Evolutionary conservation across 2,888 invertebrate species (phyloP).

Genomic region (Plebejus argus): DNA sequence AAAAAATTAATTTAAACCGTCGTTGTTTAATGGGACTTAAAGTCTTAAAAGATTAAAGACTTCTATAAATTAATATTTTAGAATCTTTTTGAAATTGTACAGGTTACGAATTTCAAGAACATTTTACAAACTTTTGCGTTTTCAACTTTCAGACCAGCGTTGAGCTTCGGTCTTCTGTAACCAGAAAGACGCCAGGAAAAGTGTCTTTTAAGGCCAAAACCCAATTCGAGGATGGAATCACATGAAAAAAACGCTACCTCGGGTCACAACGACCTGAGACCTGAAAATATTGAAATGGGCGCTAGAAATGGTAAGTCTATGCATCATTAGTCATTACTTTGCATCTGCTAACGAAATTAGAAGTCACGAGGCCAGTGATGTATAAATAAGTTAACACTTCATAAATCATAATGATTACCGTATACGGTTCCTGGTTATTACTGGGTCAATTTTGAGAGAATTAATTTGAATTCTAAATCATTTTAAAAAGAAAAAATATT

Average conservation of each 20-base stretch:
- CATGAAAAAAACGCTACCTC: constrained; percentile 60
- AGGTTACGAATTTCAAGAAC: neutral
- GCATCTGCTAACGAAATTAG: neutral
- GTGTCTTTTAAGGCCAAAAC: constrained; percentile 69
- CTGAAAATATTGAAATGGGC: constrained; percentile 51
- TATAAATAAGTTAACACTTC: constrained; percentile 4
- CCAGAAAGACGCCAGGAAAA: constrained; percentile 65
- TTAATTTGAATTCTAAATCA: too few species aligned
- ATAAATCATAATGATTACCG: neutral
- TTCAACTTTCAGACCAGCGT: constrained; percentile 49
- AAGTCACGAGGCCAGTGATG: neutral
- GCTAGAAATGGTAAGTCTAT: constrained; percentile 42
- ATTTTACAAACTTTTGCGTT: neutral
- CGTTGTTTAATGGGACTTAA: too few species aligned
- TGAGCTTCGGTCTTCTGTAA: constrained; percentile 50
- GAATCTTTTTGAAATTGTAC: too few species aligned
- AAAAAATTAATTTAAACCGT: too few species aligned
- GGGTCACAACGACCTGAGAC: constrained; percentile 45
- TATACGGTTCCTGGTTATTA: neutral
- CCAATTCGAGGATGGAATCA: constrained; percentile 73
- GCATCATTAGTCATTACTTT: too few species aligned
- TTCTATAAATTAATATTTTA: too few species aligned
- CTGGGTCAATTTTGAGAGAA: too few species aligned
- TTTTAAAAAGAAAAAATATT: too few species aligned
- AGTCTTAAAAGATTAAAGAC: too few species aligned